These are phyloP conservation scores for Chironomus tentans DNA, from an alignment of 2,888 invertebrate species.

Conservation along the genomic window DNA sequence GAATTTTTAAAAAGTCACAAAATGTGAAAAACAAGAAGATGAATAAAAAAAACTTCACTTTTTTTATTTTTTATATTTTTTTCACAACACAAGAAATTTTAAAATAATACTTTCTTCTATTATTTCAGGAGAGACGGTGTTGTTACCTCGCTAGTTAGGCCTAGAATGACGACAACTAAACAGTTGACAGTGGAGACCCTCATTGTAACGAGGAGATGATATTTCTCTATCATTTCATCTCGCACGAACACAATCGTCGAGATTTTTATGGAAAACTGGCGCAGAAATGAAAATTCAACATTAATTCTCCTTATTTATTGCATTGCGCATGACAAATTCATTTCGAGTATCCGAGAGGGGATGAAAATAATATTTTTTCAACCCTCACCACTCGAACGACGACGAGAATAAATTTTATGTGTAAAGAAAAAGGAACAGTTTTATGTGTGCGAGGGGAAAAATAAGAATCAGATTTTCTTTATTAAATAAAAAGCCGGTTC, in stretches of 20 bases:
- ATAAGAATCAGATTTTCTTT: background rate
- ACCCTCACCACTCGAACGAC: background rate
- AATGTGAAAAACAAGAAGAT: slow-evolving; percentile 6
- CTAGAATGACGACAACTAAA: slow-evolving; percentile 43
- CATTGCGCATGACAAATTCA: background rate
- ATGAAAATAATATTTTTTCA: background rate
- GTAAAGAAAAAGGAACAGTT: background rate
- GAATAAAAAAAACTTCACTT: slow-evolving; percentile 28
- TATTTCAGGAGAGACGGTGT: slow-evolving; percentile 28
- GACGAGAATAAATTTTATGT: background rate
- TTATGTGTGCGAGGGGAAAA: background rate
- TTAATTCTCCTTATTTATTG: background rate
- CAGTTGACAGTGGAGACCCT: slow-evolving; percentile 29
- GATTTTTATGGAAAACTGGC: background rate
- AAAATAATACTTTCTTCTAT: slow-evolving; percentile 33
- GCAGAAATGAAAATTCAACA: background rate
- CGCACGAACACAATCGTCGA: too few species aligned
- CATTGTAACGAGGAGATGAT: background rate
- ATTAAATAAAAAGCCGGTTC: too few species aligned
- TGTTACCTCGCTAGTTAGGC: slow-evolving; percentile 44
- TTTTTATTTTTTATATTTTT: slow-evolving; percentile 16
- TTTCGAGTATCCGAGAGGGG: background rate
- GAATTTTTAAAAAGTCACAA: slow-evolving; percentile 2
- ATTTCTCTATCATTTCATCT: background rate
- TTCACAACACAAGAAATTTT: slow-evolving; percentile 6